These are phyloP conservation scores for Euglossa dilemma DNA, from an alignment of 1,140 invertebrate genomes.

Conservation along the genomic window DNA sequence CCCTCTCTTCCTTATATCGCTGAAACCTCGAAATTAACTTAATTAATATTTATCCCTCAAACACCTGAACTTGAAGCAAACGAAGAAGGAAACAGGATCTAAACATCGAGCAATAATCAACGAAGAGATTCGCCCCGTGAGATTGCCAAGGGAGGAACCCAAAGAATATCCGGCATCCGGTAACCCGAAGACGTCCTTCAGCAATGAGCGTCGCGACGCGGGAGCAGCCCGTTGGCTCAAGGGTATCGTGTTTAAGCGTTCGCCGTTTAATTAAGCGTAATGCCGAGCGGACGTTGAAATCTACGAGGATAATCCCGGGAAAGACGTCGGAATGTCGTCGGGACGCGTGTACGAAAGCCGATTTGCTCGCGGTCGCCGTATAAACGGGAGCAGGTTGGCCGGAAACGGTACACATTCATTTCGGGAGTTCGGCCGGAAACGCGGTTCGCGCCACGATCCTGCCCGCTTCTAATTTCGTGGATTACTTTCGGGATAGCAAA, in stretches of 20 bases:
- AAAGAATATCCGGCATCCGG: no score
- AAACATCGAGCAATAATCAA: no score
- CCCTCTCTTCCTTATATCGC: no score
- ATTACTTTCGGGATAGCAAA: not conserved
- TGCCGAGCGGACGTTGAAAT: not conserved
- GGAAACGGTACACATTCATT: constrained; percentile 15
- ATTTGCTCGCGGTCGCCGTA: constrained; percentile 28
- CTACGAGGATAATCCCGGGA: constrained; percentile 25
- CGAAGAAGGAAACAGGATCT: no score
- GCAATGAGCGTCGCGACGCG: not conserved
- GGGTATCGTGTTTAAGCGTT: not conserved
- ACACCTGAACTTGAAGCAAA: no score
- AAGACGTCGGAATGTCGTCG: constrained; percentile 15
- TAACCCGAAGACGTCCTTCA: not conserved
- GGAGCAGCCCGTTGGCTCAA: no score
- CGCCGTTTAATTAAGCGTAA: constrained; percentile 35
- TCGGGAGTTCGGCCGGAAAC: not conserved
- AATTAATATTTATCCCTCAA: no score
- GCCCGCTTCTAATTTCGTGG: not conserved
- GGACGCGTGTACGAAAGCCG: constrained; percentile 16
- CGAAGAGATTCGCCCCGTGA: no score
- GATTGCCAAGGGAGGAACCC: no score
- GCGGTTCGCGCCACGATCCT: not conserved
- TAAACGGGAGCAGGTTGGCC: not conserved
- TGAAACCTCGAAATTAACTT: no score